A percentile compares a stretch with the other conserved stretches of the same genome.
phyloP scores from a whole-genome alignment of 1,140 invertebrate genomes.

The Heliothis subflexa region DNA sequence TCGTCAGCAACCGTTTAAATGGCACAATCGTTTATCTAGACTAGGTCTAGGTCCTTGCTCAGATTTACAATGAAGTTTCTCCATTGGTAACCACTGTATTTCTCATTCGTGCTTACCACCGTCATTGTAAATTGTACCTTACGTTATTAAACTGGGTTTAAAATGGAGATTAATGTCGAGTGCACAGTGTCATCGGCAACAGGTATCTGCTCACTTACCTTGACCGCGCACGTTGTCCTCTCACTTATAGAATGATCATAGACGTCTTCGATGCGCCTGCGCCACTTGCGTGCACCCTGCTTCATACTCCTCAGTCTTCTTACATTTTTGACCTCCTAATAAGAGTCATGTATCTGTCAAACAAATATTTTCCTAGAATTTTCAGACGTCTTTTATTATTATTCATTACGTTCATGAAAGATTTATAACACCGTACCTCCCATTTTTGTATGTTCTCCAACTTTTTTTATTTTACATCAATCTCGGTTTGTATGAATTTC shows the following conservation, averaged over 20 bases:
- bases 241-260: constrained; percentile 70
- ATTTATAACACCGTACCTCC: constrained; percentile 32
- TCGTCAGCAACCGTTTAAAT: constrained; percentile 40
- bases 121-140: constrained; percentile 53
- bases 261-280: constrained; percentile 58
- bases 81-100: constrained; percentile 48
- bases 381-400: constrained; percentile 17
- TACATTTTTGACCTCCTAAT: constrained; percentile 22
- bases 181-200: constrained; percentile 66
- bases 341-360: not conserved
- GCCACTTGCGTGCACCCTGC: constrained; percentile 26
- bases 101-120: constrained; percentile 40
- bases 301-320: constrained; percentile 46
- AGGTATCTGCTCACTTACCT: constrained; percentile 72
- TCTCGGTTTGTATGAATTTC: constrained; percentile 60
- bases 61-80: constrained; percentile 52
- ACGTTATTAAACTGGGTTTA: constrained; percentile 53
- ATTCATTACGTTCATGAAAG: constrained; percentile 23
- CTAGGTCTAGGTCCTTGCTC: constrained; percentile 49
- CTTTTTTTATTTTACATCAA: constrained; percentile 50
- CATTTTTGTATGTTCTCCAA: constrained; percentile 19
- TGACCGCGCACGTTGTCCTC: constrained; percentile 73
- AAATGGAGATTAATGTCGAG: constrained; percentile 65
- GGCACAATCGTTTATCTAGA: constrained; percentile 43
- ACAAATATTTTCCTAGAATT: constrained; percentile 13